Evolutionary conservation across 2,888 invertebrate genomes (phyloP), one percentile per base, ranked within the genome.

Genomic region (Hydraecia micacea): DNA sequence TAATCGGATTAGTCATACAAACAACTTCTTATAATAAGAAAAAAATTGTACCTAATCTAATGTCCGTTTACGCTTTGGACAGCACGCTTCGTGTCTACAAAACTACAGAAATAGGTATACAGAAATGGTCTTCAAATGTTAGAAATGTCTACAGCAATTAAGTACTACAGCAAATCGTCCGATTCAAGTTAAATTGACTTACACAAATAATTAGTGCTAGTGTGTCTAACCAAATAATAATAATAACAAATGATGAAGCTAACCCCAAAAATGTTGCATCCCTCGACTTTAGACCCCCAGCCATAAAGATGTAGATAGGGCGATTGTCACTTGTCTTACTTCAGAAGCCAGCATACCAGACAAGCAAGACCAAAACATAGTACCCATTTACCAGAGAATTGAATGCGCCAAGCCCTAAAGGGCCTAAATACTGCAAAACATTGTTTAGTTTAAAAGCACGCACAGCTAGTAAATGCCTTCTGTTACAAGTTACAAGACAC

Each of bases 401-500:
- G 46, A 46, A 76, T 39, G 62, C 13, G 25, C 32, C 55, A 63
- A 84, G 39, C 67, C 60, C 73, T 79, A 79, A 78, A 79, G 49
- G n/a, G 39, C 62, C 75, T 66, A 75, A 87, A 80, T 83, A 75
- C 68, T 83, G 81, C 75, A 73, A 78, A 77, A 75, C 77, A 79
- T 81, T 77, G 79, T 81, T 81, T 79, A 66, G 62, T 52, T 86
- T 70, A 76, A 80, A 81, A 80, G 70, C 80, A 80, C 77, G 72
- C 86, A 60, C 73, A 79, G 81, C 71, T 55, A 73, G 75, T 75
- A 87, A 85, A 81, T 79, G 83, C 74, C 80, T 84, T 67, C 85
- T 85, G 89, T 87, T 86, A 87, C 88, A 85, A 90, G 88, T 90
- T 88, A 88, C 89, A 89, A 87, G 87, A 84, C 86, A 84, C 84